Evolutionary conservation across 2,113 vertebrate species (phyloP), one percentile per base, ranked within the genome.

Genomic region (Emydocephalus ijimae): DNA sequence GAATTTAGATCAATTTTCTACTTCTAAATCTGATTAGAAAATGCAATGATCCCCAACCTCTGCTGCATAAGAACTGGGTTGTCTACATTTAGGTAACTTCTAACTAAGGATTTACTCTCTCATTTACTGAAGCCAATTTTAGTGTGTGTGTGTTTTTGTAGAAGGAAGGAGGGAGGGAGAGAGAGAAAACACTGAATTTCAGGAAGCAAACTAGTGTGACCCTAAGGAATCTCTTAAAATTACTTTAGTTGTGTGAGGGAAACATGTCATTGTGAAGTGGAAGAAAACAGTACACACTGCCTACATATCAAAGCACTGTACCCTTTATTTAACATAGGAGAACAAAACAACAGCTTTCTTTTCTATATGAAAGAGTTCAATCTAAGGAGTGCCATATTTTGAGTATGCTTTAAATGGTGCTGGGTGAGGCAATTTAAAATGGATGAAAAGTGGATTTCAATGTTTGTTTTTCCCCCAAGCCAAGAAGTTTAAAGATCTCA

Each of bases 391-490:
- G 23, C 45, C n/a, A 90, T 90, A 90, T 57, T 90, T 90, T 88
- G 52, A 61, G 55, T 18, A 34, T 54, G 8, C 89, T 87, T 89
- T 93, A 90, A 93, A 93, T 54, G 86, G 81, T 90, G 50, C 81
- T 87, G 89, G 52, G 74, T 86, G 56, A 89, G 64, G 39, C 86
- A 85, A 93, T 90, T 90, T 90, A 87, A 93, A 64, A 45, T 39
- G 89, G 64, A 93, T 87, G 74, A 87, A 93, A 87, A 90, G 89
- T 54, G 87, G 92, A 81, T 56, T 55, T 89, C 50, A 21, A 29
- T 54, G 18, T 89, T 85, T 64, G 21, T 39, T 90, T 20, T 1
- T 24, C 52, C 39, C 56, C 21, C 52, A 9, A 57, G 92, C n/a
- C 45, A 54, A 59, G 23, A 48, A 56, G 52, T 34, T 26, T 55